Evolutionary conservation across 2,888 invertebrate species (phyloP).

Genomic region (Cyaniris semiargus): DNA sequence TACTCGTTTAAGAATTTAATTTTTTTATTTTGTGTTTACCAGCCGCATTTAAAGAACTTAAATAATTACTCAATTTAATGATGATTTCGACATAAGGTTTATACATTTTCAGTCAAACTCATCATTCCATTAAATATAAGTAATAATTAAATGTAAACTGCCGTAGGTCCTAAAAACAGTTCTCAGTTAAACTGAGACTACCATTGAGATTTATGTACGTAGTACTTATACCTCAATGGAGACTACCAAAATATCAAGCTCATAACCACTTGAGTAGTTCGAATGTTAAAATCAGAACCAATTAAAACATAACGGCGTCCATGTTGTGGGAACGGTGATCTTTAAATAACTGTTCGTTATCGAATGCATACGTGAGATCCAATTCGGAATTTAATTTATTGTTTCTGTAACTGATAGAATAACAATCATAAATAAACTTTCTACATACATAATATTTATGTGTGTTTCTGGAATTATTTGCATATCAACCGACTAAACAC

Average conservation of each 20-base stretch:
- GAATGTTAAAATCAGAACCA: slow-evolving; percentile 12
- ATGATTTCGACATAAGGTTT: too few relatives aligned
- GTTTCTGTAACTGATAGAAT: background rate
- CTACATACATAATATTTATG: background rate
- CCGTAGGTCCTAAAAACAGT: background rate
- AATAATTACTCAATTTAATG: too few relatives aligned
- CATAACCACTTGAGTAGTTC: background rate
- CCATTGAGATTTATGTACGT: too few relatives aligned
- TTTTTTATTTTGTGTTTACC: too few relatives aligned
- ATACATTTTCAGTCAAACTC: too few relatives aligned
- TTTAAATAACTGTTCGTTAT: slow-evolving; percentile 19
- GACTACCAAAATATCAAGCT: background rate
- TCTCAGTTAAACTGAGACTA: background rate
- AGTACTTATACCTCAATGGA: too few relatives aligned
- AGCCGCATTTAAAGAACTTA: too few relatives aligned
- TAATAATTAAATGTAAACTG: background rate
- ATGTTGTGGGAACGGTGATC: slow-evolving; percentile 29
- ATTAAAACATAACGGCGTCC: slow-evolving; percentile 19
- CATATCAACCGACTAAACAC: background rate
- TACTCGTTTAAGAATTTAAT: too few relatives aligned
- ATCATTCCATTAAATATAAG: too few relatives aligned
- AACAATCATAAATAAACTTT: slow-evolving; percentile 5
- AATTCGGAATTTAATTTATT: background rate
- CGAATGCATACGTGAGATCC: background rate
- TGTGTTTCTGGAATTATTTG: background rate